A percentile compares a stretch with the other conserved stretches of the same genome.
Evolutionary conservation across 2,113 vertebrate species (phyloP).

Genomic region (Progne subis): DNA sequence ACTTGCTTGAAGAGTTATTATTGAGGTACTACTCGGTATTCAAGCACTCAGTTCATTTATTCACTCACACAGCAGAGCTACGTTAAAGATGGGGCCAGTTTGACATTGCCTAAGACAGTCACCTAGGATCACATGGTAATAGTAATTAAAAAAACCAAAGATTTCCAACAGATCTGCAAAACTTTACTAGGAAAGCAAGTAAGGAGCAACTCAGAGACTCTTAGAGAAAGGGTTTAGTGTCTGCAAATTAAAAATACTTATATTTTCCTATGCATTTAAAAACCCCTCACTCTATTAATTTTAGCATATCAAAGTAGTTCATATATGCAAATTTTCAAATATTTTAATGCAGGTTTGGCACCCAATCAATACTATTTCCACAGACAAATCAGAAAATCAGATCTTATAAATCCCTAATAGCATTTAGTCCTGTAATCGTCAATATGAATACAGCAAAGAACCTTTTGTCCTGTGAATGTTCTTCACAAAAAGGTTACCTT

Average conservation of each 20-base stretch:
- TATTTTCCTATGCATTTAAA: neutral
- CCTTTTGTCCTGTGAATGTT: neutral
- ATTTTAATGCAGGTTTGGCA: neutral
- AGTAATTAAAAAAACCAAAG: neutral
- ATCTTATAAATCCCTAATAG: neutral
- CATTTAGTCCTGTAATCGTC: neutral
- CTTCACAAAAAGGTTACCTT: neutral
- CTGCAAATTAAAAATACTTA: neutral
- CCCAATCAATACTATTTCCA: neutral
- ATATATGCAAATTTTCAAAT: neutral
- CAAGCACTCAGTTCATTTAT: neutral
- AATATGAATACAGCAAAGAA: neutral
- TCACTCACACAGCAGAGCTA: rapidly evolving
- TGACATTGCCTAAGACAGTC: neutral
- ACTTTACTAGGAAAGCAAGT: neutral
- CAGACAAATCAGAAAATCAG: neutral
- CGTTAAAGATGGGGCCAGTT: rapidly evolving
- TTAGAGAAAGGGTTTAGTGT: neutral
- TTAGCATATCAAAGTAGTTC: neutral
- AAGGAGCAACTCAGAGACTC: neutral
- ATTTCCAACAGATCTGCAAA: neutral
- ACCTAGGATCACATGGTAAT: neutral
- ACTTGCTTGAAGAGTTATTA: neutral
- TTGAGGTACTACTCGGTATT: neutral
- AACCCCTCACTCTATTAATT: neutral